phyloP scores from a whole-genome alignment of 2,113 vertebrate species.

The Pteropus alecto region DNA sequence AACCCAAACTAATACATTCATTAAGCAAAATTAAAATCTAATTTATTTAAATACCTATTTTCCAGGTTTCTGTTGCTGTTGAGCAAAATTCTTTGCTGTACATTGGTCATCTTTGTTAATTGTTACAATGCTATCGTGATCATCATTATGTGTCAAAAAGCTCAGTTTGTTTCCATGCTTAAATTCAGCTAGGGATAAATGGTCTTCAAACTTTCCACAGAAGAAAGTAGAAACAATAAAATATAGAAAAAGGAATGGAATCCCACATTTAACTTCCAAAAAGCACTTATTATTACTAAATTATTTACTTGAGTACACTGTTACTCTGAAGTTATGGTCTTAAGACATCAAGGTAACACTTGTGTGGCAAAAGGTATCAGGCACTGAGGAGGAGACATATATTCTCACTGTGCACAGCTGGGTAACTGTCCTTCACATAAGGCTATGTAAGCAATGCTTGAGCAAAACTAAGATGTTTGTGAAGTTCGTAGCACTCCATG shows the following conservation, averaged over 20 bases:
- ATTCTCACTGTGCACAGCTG: neutral
- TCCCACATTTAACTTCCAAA: neutral
- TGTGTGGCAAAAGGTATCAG: neutral
- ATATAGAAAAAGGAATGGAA: neutral
- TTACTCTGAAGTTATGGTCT: neutral
- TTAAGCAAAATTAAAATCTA: neutral
- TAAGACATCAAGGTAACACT: neutral
- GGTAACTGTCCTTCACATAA: neutral
- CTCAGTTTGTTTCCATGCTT: neutral
- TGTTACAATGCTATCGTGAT: neutral
- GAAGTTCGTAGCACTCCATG: neutral
- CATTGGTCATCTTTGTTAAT: neutral
- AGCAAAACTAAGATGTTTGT: neutral
- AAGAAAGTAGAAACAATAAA: neutral
- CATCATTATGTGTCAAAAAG: neutral
- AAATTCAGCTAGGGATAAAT: neutral
- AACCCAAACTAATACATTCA: neutral
- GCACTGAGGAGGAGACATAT: neutral
- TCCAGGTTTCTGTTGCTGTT: neutral
- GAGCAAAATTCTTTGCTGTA: neutral
- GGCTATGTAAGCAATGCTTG: neutral
- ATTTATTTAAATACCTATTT: neutral
- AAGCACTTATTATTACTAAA: neutral
- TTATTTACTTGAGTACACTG: neutral
- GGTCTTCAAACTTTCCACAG: neutral